These are phyloP conservation scores for Himalopsyche anomala DNA, from an alignment of 2,888 invertebrate genomes.

Conservation along the genomic window DNA sequence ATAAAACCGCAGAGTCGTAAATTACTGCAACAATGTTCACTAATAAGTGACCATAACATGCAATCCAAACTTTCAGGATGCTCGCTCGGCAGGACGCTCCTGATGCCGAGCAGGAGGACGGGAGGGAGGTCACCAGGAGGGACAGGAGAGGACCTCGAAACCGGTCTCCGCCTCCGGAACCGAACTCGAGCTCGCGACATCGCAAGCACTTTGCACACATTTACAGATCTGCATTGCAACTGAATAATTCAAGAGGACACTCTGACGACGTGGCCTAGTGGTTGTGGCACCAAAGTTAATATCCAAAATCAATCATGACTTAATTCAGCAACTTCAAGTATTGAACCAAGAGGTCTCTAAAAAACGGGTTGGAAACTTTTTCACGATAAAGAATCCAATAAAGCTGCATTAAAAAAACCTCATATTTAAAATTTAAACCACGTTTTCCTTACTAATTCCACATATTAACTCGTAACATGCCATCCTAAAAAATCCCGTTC, in stretches of 20 bases:
- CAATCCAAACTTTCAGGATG: conserved; percentile 13
- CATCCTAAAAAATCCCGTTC: too few species aligned
- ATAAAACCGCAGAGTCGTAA: too few species aligned
- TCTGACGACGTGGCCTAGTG: neutral
- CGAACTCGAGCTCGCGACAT: neutral
- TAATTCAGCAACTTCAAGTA: too few species aligned
- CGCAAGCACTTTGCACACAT: conserved; percentile 24
- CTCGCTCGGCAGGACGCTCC: neutral
- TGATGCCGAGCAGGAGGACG: neutral
- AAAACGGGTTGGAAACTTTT: too few species aligned
- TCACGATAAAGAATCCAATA: too few species aligned
- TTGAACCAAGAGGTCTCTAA: too few species aligned
- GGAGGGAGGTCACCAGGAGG: neutral
- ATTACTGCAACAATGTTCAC: too few species aligned
- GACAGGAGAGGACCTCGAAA: conserved; percentile 15
- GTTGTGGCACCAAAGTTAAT: neutral
- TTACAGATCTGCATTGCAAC: conserved; percentile 10
- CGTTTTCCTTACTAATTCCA: too few species aligned
- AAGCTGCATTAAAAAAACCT: too few species aligned
- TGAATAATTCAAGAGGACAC: neutral
- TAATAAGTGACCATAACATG: neutral
- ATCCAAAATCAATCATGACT: too few species aligned
- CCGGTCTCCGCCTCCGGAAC: conserved; percentile 27
- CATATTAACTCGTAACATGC: too few species aligned
- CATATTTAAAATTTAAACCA: too few species aligned